These are phyloP conservation scores for Drosophila simulans DNA, from an alignment of 1,140 invertebrate genomes.

Conservation along the genomic window DNA sequence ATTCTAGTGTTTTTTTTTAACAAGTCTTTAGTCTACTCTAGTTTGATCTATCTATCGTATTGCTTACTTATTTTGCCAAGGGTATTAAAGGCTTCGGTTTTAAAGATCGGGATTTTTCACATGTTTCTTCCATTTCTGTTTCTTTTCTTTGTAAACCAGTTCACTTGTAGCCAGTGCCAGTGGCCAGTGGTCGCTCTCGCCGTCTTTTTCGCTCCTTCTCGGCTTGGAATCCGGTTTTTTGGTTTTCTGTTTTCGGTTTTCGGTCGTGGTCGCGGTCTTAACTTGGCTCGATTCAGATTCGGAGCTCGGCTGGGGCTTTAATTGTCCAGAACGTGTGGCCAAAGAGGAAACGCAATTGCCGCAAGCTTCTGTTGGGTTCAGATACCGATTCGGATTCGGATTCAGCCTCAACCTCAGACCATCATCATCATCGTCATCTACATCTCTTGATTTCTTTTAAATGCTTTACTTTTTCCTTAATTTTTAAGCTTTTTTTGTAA, in stretches of 20 bases:
- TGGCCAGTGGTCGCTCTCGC: conserved; percentile 63
- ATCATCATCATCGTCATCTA: conserved; percentile 63
- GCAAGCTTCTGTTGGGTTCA: conserved; percentile 76
- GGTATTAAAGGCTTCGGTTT: conserved; percentile 2
- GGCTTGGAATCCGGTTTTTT: conserved; percentile 77
- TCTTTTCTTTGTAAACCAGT: conserved; percentile 75
- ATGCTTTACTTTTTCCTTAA: conserved; percentile 61
- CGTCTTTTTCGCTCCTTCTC: conserved; percentile 53
- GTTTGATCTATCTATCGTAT: too few relatives aligned
- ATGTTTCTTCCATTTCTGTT: conserved; percentile 30
- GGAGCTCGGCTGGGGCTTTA: conserved; percentile 66
- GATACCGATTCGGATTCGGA: conserved; percentile 28
- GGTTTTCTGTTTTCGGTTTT: conserved; percentile 48
- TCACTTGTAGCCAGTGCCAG: conserved; percentile 82
- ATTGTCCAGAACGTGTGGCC: conserved; percentile 78
- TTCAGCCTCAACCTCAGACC: conserved; percentile 13
- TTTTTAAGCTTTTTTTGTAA: conserved; percentile 41
- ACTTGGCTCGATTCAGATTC: conserved; percentile 34
- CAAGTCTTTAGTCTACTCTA: too few relatives aligned
- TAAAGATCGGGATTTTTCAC: background rate
- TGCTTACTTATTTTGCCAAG: background rate
- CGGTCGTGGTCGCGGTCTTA: conserved; percentile 61
- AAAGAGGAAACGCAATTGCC: conserved; percentile 80
- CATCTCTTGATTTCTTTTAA: conserved; percentile 77
- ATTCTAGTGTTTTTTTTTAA: too few relatives aligned